Evolutionary conservation across 2,888 invertebrate genomes (phyloP), one percentile per base, ranked within the genome.

Genomic region (Mycalesis mineus): DNA sequence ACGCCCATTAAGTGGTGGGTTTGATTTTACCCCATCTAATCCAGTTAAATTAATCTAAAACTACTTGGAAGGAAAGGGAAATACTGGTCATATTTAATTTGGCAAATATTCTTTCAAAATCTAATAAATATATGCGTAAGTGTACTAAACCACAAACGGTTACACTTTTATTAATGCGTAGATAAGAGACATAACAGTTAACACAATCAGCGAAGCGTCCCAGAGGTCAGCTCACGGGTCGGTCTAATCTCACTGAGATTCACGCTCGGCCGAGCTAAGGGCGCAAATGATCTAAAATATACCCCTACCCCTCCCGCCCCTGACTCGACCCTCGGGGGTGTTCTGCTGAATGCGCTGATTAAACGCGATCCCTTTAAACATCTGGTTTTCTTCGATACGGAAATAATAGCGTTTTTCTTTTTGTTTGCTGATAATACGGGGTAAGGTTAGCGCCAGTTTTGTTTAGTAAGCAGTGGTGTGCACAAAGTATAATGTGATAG

Each of bases 201-300:
- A 36, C 11, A 33, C 33, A 33, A 33, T 36, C 36, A 36, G 36
- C 28, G 40, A 40, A 29, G 39, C 14, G 33, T 29, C 33, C 44
- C 17, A 9, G 44, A 53, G 44, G 53, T 53, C 44, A 37, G 44
- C 13, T n/a, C n/a, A n/a, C 44, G 37, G 53, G 44, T 37, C 13
- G 31, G 14, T 28, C 22, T 53, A 53, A 53, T 53, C 53, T 53
- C 31, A 28, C 47, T 3, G 7, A 47, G 33, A 33, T 53, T 44
- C 53, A 44, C 47, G 44, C 37, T 45, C 44, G 36, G 37, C 28
- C 44, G 53, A 28, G 37, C 44, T 36, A 13, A 37, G 53, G 13
- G 36, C 13, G 44, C 31, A 53, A 44, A 53, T 53, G 44, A 36
- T 37, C 44, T 45, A 28, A 44, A 42, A 13, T 53, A 17, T 13